Percentiles rank a stretch among this genome's conserved stretches.
Evolutionary conservation across 23 tunicate genomes (phyloP).

Genomic region (Halocynthia roretzi): DNA sequence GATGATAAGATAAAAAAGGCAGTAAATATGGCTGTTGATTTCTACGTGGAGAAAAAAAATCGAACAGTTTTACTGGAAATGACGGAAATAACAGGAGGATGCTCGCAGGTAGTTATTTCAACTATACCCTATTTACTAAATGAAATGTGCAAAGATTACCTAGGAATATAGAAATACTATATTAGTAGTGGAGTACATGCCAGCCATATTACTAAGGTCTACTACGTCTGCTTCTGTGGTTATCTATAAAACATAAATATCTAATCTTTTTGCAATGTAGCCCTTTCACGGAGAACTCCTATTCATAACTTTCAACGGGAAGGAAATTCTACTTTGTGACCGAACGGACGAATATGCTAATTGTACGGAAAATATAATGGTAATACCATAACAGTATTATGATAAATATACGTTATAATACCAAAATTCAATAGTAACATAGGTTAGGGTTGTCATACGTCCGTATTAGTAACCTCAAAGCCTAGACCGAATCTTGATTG

Average conservation of each 20-base stretch:
- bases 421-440: no score
- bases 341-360: slow-evolving; percentile 11
- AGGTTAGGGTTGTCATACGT: no score
- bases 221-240: no score
- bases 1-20: neutral
- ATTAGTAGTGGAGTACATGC: no score
- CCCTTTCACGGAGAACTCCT: slow-evolving; percentile 39
- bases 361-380: slow-evolving; percentile 39
- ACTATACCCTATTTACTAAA: no score
- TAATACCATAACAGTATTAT: neutral
- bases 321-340: slow-evolving; percentile 34
- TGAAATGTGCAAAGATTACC: no score
- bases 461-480: no score
- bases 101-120: slow-evolving; percentile 15
- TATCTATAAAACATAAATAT: no score
- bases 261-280: slow-evolving; percentile 22
- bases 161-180: no score
- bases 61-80: slow-evolving; percentile 9
- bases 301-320: slow-evolving; percentile 41
- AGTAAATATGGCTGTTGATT: neutral
- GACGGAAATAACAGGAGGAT: slow-evolving; percentile 12
- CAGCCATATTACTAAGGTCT: no score
- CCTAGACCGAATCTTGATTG: no score
- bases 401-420: no score
- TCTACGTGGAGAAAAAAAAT: slow-evolving; percentile 5